phyloP scores from a whole-genome alignment of 1,140 invertebrate genomes.

The Brachionus calyciflorus region DNA sequence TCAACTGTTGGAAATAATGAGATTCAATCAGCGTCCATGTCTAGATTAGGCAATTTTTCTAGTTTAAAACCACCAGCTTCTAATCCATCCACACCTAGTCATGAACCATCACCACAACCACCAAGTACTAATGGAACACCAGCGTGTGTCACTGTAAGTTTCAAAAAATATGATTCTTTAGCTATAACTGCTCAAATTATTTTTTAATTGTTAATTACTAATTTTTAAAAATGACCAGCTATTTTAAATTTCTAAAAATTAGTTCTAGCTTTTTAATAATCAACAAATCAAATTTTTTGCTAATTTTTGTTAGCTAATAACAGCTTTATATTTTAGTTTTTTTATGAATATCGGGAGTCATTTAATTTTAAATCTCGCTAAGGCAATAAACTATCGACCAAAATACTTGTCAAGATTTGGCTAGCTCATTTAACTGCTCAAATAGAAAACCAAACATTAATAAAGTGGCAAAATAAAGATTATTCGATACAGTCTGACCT shows the following conservation, averaged over 20 bases:
- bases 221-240: not conserved
- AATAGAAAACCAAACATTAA: no score
- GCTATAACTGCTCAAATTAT: conserved; percentile 12
- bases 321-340: no score
- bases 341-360: no score
- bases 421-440: no score
- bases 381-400: no score
- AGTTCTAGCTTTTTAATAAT: not conserved
- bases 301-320: no score
- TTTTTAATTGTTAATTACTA: not conserved
- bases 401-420: no score
- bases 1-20: not conserved
- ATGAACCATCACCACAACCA: conserved; percentile 45
- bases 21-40: conserved; percentile 28
- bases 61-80: conserved; percentile 33
- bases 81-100: conserved; percentile 28
- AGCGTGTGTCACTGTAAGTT: not conserved
- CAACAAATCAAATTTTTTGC: no score
- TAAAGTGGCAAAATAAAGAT: no score
- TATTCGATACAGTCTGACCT: no score
- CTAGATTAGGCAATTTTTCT: conserved; percentile 18
- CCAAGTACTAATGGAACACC: not conserved
- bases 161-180: not conserved
- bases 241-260: not conserved
- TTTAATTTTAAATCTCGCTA: no score